phyloP scores from a whole-genome alignment of 2,888 invertebrate species.

The Cerceris rybyensis region DNA sequence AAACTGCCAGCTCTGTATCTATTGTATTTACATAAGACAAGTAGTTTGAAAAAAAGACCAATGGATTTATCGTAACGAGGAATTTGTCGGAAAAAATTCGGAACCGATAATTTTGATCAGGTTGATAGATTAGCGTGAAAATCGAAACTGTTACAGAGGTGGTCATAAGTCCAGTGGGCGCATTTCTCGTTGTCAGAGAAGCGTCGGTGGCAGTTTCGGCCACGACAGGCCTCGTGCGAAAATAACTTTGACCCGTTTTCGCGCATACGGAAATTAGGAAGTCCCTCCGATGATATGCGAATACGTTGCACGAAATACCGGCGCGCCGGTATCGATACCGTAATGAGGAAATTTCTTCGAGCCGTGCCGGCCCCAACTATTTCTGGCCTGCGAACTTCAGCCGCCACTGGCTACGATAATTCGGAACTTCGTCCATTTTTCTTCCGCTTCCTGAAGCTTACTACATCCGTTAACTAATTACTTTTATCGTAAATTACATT shows the following conservation, averaged over 20 bases:
- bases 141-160: constrained; percentile 9
- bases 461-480: too few species aligned
- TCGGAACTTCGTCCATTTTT: background rate
- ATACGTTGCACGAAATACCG: background rate
- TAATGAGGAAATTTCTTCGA: constrained; percentile 1
- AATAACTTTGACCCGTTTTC: constrained; percentile 72
- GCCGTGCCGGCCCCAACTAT: background rate
- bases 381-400: background rate
- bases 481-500: too few species aligned
- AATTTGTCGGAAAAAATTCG: too few species aligned
- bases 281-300: constrained; percentile 24
- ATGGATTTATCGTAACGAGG: too few species aligned
- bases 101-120: too few species aligned
- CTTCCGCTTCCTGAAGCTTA: too few species aligned
- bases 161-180: constrained; percentile 49
- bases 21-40: too few species aligned
- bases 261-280: constrained; percentile 62
- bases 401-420: background rate
- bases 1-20: too few species aligned
- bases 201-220: constrained; percentile 52
- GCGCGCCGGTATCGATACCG: constrained; percentile 14
- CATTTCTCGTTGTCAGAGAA: constrained; percentile 36
- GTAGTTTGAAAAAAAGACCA: too few species aligned
- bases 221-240: constrained; percentile 60
- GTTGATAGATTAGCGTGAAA: too few species aligned